Percentiles rank a stretch among this genome's conserved stretches.
Conservation (phyloP, 2,113 vertebrate species). For the Malurus alboscapulatus region DNA sequence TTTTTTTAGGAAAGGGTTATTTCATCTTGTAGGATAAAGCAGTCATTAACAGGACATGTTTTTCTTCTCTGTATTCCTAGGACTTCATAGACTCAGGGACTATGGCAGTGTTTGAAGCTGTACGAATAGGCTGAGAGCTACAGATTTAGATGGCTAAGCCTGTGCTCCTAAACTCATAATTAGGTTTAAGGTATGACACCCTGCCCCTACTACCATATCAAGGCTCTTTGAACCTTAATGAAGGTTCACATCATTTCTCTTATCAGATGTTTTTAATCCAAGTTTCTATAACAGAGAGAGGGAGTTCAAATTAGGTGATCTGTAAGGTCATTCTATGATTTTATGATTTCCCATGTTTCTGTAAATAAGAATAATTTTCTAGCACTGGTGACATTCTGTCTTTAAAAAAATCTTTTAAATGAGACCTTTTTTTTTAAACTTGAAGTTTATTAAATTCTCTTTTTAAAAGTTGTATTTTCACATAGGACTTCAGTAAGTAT, state of each 20-base stretch:
- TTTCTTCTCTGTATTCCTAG: neutral
- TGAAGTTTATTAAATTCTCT: neutral
- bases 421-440: neutral
- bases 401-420: neutral
- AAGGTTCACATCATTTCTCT: neutral
- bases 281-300: neutral
- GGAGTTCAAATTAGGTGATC: rapidly evolving
- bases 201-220: neutral
- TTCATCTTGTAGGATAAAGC: neutral
- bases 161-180: neutral
- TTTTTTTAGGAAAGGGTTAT: neutral
- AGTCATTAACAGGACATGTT: neutral
- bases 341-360: neutral
- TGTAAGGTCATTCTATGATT: neutral
- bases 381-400: neutral
- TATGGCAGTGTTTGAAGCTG: neutral
- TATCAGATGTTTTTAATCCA: neutral
- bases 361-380: neutral
- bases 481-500: neutral
- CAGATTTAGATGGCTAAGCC: neutral
- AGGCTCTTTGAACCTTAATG: neutral
- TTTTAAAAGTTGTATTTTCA: neutral
- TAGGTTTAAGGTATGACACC: neutral
- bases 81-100: neutral
- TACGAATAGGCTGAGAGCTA: neutral